Evolutionary conservation across 2,113 vertebrate species (phyloP), one percentile per base, ranked within the genome.

Genomic region (Burhinus bistriatus): DNA sequence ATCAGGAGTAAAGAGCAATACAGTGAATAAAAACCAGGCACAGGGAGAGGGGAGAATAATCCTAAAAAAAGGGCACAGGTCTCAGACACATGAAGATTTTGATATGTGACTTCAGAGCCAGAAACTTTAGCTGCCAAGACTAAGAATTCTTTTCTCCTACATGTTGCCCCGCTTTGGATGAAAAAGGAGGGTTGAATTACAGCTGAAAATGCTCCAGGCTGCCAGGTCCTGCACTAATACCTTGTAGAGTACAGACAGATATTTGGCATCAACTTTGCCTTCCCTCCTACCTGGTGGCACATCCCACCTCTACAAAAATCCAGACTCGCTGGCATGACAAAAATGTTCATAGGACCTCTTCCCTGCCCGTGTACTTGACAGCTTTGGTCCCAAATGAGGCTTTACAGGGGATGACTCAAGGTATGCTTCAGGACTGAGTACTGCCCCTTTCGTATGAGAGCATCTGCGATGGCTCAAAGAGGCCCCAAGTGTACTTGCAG

Each of bases 361-460:
- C 49, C 47, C 75, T 92, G 88, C 62, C 58, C 16, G 12, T 0
- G 2, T 7, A 54, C 59, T 59, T 2, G 1, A 19, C 5, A 79
- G 52, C 78, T 89, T 42, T 94, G 94, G 83, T 77, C 71, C 91
- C 91, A 65, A 26, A 12, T 0, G 26, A 78, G 76, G 93, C 81
- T 77, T 61, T 57, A 8, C 51, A 78, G 65, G 80, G 72, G 29
- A 21, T 76, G 70, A n/a, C 92, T 54, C 73, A 25, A 55, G 51
- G 86, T 61, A 51, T 13, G 1, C 90, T 92, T 97, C 96, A 96
- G 92, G 96, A 93, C 96, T 78, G 93, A 93, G 95, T 69, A 96
- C 84, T 58, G 90, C 30, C 91, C 95, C 84, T 59, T 54, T 18
- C 44, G 29, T 2, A 59, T 5, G 18, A 70, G 42, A 68, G 66